Conservation (phyloP, 2,113 vertebrate genomes). For the Otus sunia region DNA sequence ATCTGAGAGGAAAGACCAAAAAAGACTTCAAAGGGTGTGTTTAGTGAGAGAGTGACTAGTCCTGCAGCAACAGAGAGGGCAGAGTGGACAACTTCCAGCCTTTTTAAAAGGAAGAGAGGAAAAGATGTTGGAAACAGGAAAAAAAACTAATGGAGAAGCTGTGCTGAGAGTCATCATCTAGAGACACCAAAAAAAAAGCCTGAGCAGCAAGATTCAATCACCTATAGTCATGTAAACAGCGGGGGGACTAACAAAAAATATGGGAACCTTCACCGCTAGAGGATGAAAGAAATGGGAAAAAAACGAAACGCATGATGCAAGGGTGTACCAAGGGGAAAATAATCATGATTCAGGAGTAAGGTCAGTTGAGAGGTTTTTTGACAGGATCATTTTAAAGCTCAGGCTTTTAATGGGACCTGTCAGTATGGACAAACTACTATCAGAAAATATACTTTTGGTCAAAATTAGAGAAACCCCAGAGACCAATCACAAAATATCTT, state of each 20-base stretch:
- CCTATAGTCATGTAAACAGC: neutral
- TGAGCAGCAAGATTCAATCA: neutral
- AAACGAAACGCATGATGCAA: neutral
- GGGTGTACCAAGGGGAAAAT: constrained; percentile 6
- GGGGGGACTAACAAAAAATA: neutral
- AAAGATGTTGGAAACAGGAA: neutral
- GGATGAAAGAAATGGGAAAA: neutral
- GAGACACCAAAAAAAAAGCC: neutral
- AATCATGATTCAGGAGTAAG: neutral
- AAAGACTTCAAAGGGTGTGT: accelerated
- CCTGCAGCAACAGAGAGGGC: neutral
- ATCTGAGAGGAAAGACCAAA: neutral
- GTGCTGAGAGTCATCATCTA: neutral
- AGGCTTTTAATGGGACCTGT: neutral
- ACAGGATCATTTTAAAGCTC: neutral
- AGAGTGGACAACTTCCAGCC: neutral
- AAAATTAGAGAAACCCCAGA: neutral
- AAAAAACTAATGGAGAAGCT: neutral
- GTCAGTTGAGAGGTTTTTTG: neutral
- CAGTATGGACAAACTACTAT: neutral
- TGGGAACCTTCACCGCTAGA: neutral
- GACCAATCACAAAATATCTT: neutral
- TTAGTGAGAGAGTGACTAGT: neutral
- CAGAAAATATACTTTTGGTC: neutral
- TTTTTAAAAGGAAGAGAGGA: neutral